Evolutionary conservation across 2,113 vertebrate species (phyloP).

Genomic region (Podilymbus podiceps): DNA sequence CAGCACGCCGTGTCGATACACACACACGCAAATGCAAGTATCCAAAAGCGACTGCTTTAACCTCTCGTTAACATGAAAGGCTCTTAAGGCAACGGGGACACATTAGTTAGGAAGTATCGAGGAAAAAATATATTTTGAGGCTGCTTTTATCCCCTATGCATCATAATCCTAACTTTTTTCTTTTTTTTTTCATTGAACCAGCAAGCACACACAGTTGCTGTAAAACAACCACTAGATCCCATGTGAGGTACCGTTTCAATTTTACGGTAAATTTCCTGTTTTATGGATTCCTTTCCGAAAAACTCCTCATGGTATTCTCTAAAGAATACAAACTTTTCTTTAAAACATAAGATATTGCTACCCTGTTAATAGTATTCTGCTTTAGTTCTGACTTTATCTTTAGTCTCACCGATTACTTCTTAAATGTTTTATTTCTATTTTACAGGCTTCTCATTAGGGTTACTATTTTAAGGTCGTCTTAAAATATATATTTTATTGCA

Average conservation of each 20-base stretch:
- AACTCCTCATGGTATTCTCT: not conserved
- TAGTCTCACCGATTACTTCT: not conserved
- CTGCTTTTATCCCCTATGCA: not conserved
- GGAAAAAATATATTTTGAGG: not conserved
- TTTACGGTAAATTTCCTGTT: conserved; percentile 57
- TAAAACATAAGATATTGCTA: not conserved
- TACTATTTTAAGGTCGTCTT: not conserved
- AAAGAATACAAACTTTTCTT: conserved; percentile 37
- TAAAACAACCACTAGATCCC: conserved; percentile 25
- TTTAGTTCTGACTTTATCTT: not conserved
- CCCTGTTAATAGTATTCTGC: not conserved
- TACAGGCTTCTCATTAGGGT: not conserved
- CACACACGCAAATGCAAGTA: not conserved
- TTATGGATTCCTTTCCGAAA: conserved; percentile 63
- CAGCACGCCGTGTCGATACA: not conserved
- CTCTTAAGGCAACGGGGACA: not conserved
- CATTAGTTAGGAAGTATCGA: not conserved
- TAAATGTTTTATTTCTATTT: not conserved
- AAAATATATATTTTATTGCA: not conserved
- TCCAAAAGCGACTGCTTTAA: not conserved
- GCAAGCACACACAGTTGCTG: not conserved
- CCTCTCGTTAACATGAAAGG: not conserved
- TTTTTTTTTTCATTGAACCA: not conserved
- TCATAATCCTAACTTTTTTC: not conserved
- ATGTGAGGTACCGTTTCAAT: conserved; percentile 50